Evolutionary conservation across 2,113 vertebrate genomes (phyloP).

Genomic region (Chionis minor): DNA sequence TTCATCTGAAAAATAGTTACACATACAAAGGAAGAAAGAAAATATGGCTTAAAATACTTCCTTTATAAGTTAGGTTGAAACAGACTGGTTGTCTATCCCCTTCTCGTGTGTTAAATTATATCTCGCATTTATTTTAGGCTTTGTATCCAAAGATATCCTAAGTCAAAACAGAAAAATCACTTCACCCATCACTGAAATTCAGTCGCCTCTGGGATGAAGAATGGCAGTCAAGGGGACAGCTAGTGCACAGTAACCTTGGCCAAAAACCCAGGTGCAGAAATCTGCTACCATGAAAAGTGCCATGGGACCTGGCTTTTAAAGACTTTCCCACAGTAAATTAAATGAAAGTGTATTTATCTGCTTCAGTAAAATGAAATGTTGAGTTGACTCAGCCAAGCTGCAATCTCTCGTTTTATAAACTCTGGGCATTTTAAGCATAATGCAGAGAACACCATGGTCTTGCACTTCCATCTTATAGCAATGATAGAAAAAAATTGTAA

Average conservation of each 20-base stretch:
- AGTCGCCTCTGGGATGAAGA: constrained; percentile 35
- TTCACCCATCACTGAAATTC: constrained; percentile 49
- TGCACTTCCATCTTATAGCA: neutral
- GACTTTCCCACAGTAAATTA: constrained; percentile 60
- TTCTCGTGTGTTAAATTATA: neutral
- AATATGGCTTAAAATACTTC: neutral
- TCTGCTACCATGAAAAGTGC: constrained; percentile 33
- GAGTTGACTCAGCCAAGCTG: constrained; percentile 40
- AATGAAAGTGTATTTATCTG: constrained; percentile 44
- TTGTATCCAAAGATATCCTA: neutral
- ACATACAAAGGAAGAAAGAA: neutral
- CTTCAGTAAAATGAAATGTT: constrained; percentile 56
- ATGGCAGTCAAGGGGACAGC: constrained; percentile 41
- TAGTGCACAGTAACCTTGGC: constrained; percentile 37
- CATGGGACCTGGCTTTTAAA: constrained; percentile 50
- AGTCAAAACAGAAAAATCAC: constrained; percentile 33
- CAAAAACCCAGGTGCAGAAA: constrained; percentile 62
- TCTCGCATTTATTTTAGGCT: constrained; percentile 6
- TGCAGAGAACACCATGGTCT: neutral
- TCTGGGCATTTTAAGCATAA: neutral
- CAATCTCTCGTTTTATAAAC: neutral
- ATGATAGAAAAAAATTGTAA: neutral
- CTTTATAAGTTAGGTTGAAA: neutral
- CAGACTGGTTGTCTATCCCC: neutral
- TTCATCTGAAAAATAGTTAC: neutral